These are phyloP conservation scores for Carpatolechia fugitivella DNA, from an alignment of 2,888 invertebrate genomes.

Conservation along the genomic window DNA sequence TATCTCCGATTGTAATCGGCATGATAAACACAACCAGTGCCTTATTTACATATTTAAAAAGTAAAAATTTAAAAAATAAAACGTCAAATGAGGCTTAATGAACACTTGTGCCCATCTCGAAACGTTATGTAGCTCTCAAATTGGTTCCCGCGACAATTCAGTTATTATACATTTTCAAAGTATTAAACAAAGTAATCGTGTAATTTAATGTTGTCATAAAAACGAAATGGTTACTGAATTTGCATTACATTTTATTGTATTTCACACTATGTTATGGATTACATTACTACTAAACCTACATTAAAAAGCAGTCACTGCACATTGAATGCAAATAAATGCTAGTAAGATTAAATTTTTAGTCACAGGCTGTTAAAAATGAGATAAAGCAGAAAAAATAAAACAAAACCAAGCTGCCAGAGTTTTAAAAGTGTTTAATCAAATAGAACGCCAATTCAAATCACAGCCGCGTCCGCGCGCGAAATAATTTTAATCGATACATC, in stretches of 20 bases:
- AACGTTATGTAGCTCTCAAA: slow-evolving; percentile 1
- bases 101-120: slow-evolving; percentile 14
- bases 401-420: neutral
- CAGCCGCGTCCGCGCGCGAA: slow-evolving; percentile 15
- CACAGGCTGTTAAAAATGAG: neutral
- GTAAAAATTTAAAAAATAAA: slow-evolving; percentile 21
- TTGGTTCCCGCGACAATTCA: slow-evolving; percentile 3
- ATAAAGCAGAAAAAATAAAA: slow-evolving; percentile 4
- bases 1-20: slow-evolving; percentile 28
- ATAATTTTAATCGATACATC: slow-evolving; percentile 30
- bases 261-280: slow-evolving; percentile 15
- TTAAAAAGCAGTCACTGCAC: neutral
- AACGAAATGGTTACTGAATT: slow-evolving; percentile 8
- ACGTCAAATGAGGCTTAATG: slow-evolving; percentile 12
- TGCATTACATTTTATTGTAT: slow-evolving; percentile 13
- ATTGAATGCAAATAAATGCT: neutral
- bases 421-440: neutral
- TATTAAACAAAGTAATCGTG: slow-evolving; percentile 19
- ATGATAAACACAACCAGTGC: slow-evolving; percentile 29
- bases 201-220: slow-evolving; percentile 19
- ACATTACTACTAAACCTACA: slow-evolving; percentile 13
- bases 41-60: slow-evolving; percentile 34
- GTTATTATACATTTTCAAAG: slow-evolving; percentile 15
- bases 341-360: neutral
- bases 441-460: slow-evolving; percentile 19